A percentile compares a stretch with the other conserved stretches of the same genome.
Evolutionary conservation across 2,888 invertebrate species (phyloP).

Genomic region (Protonemura montana): DNA sequence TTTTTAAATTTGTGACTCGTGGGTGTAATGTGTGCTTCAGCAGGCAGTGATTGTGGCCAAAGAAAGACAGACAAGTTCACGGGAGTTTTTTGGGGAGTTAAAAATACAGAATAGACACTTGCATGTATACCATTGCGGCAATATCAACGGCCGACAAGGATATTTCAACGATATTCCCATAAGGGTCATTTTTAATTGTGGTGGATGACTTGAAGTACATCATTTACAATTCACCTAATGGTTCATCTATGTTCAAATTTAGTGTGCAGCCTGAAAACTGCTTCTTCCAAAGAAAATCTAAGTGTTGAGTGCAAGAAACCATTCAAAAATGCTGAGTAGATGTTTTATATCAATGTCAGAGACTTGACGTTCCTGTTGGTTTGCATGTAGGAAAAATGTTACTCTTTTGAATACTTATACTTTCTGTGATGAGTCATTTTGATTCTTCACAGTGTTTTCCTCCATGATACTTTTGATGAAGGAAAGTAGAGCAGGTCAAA

Average conservation of each 20-base stretch:
- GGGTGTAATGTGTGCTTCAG: background rate
- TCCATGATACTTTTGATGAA: background rate
- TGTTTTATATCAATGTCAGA: background rate
- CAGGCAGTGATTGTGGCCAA: background rate
- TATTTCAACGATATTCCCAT: background rate
- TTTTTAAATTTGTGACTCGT: background rate
- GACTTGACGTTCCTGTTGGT: background rate
- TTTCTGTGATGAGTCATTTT: background rate
- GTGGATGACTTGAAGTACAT: background rate
- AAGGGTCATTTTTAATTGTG: background rate
- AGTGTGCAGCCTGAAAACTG: background rate
- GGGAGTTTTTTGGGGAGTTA: background rate
- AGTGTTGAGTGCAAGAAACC: background rate
- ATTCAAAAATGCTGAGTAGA: background rate
- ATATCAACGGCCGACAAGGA: background rate
- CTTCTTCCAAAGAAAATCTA: conserved; percentile 9
- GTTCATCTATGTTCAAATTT: background rate
- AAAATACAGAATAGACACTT: background rate
- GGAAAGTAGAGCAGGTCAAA: background rate
- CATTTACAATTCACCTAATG: background rate
- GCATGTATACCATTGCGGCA: background rate
- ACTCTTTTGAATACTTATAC: background rate
- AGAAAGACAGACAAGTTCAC: background rate
- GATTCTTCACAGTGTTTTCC: background rate
- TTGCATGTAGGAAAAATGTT: background rate